Evolutionary conservation across 1,140 invertebrate species (phyloP).

Genomic region (Heliconius melpomene): DNA sequence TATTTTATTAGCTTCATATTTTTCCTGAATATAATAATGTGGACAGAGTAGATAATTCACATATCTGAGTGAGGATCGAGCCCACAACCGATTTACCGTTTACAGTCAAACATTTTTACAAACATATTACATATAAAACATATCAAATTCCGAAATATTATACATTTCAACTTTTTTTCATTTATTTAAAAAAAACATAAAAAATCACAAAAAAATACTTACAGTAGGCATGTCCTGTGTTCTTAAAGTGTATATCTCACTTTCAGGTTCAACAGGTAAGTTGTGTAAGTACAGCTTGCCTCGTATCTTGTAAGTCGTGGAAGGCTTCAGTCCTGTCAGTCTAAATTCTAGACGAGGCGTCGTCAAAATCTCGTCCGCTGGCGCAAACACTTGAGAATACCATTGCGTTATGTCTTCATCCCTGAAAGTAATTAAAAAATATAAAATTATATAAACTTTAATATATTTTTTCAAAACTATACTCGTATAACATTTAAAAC

Average conservation of each 20-base stretch:
- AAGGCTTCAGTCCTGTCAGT: slow-evolving; percentile 87
- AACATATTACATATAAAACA: not conserved
- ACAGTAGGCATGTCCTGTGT: slow-evolving; percentile 82
- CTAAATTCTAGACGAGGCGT: slow-evolving; percentile 92
- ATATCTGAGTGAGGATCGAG: too few species aligned
- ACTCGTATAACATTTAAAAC: slow-evolving; percentile 47
- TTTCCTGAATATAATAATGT: too few species aligned
- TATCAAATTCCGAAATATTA: too few species aligned
- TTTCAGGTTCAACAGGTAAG: slow-evolving; percentile 87
- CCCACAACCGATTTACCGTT: too few species aligned
- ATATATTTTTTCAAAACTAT: not conserved
- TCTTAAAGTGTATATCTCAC: slow-evolving; percentile 86
- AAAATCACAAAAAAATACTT: slow-evolving; percentile 36
- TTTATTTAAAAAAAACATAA: not conserved
- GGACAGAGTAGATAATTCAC: too few species aligned
- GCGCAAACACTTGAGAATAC: slow-evolving; percentile 92
- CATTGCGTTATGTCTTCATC: slow-evolving; percentile 87
- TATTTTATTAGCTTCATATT: not conserved
- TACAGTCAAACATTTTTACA: too few species aligned
- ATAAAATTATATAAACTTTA: not conserved
- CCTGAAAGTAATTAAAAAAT: slow-evolving; percentile 63
- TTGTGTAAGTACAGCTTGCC: slow-evolving; percentile 89
- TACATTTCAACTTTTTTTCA: too few species aligned
- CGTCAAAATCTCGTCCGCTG: slow-evolving; percentile 90
- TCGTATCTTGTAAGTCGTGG: slow-evolving; percentile 90